A percentile compares a stretch with the other conserved stretches of the same genome.
These are phyloP conservation scores for Eucidaris tribuloides DNA, from an alignment of 35 echinoderm and acorn worm genomes.

Conservation along the genomic window DNA sequence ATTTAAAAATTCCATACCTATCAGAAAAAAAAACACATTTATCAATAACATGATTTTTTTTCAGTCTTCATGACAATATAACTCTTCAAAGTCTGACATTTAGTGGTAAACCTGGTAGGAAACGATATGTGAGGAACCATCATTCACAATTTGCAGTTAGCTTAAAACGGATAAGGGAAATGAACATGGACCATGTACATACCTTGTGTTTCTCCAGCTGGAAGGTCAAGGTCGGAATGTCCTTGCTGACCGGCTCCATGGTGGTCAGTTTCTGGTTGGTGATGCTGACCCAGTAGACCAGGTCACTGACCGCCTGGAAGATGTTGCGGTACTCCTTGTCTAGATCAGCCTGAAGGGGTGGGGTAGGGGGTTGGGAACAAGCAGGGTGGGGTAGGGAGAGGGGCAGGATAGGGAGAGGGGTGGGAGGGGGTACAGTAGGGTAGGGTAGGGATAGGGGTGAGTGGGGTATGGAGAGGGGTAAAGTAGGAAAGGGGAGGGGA, in stretches of 20 bases:
- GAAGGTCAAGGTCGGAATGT: constrained; percentile 90
- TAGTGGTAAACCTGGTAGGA: too few relatives aligned
- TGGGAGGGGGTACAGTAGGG: background rate
- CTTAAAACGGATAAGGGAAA: too few relatives aligned
- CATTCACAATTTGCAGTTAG: too few relatives aligned
- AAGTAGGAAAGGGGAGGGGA: background rate
- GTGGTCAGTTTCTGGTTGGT: constrained; percentile 80
- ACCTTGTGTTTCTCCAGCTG: constrained; percentile 93
- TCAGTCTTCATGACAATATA: too few relatives aligned
- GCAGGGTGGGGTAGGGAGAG: background rate
- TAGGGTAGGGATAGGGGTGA: background rate
- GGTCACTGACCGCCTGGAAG: constrained; percentile 86
- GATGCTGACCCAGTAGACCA: constrained; percentile 84
- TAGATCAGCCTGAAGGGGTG: constrained; percentile 61
- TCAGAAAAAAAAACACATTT: too few relatives aligned
- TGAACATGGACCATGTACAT: background rate
- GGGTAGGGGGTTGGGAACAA: background rate
- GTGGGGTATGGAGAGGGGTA: background rate
- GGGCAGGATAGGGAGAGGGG: background rate
- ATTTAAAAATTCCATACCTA: too few relatives aligned
- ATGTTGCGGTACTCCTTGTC: constrained; percentile 89
- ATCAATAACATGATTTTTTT: too few relatives aligned
- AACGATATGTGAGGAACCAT: too few relatives aligned
- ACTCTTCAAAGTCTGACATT: too few relatives aligned
- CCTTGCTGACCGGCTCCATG: constrained; percentile 85